These are phyloP conservation scores for Entomobrya proxima DNA, from an alignment of 2,888 invertebrate species.

Conservation along the genomic window DNA sequence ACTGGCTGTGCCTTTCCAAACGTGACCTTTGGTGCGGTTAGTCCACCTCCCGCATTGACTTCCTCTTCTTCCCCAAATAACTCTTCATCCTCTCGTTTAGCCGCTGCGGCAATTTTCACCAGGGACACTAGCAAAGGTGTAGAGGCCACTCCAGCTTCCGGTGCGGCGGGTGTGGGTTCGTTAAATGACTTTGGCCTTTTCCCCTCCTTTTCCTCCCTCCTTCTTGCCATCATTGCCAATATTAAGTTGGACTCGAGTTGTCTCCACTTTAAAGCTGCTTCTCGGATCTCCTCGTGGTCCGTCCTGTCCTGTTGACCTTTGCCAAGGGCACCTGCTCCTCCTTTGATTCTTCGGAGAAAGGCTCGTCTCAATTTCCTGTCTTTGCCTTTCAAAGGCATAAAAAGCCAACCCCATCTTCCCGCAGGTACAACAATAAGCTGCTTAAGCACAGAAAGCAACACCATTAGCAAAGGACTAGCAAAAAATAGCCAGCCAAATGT, in stretches of 20 bases:
- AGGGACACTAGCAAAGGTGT: slow-evolving; percentile 1
- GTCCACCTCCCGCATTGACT: background rate
- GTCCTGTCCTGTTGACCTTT: background rate
- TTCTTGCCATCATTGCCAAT: slow-evolving; percentile 2
- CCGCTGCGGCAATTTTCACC: background rate
- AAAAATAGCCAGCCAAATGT: slow-evolving; percentile 57
- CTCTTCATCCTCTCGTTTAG: background rate
- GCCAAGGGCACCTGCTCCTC: background rate
- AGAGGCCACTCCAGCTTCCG: background rate
- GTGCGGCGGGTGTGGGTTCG: background rate
- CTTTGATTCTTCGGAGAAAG: slow-evolving; percentile 20
- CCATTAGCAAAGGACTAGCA: slow-evolving; percentile 44
- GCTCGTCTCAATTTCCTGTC: slow-evolving; percentile 35
- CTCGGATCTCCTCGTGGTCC: slow-evolving; percentile 25
- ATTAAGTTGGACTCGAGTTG: slow-evolving; percentile 15
- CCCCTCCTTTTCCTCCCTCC: slow-evolving; percentile 20
- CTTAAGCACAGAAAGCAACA: slow-evolving; percentile 47
- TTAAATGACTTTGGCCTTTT: background rate
- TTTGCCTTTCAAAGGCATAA: slow-evolving; percentile 41
- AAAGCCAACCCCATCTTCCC: slow-evolving; percentile 44
- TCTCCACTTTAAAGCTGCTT: background rate
- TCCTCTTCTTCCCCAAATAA: background rate
- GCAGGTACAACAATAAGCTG: slow-evolving; percentile 47
- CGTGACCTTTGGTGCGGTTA: too few relatives aligned
- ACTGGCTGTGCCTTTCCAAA: background rate